Conservation (phyloP, 2,113 vertebrate genomes). For the Natator depressus region DNA sequence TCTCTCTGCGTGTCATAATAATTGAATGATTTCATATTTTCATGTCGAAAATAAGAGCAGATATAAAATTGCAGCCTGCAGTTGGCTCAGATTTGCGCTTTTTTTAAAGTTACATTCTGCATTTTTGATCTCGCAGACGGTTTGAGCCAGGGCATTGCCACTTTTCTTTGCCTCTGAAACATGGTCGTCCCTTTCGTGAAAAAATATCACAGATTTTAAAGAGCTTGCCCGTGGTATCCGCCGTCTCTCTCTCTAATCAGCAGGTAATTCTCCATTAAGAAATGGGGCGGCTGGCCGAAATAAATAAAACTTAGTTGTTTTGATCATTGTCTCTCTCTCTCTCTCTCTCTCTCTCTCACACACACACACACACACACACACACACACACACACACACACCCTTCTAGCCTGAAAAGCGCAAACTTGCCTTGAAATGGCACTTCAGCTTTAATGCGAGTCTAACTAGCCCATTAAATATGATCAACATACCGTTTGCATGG, state of each 20-base stretch:
- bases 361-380: no score
- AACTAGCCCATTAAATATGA: constrained; percentile 62
- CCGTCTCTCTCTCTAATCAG: not conserved
- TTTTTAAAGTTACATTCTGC: no score
- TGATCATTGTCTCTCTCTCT: not conserved
- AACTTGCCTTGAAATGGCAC: constrained; percentile 25
- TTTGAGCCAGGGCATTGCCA: not conserved
- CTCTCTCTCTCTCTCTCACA: not conserved
- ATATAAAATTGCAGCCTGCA: not conserved
- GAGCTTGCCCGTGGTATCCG: not conserved
- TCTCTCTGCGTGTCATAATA: not conserved
- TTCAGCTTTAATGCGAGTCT: not conserved
- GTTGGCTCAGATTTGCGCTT: not conserved
- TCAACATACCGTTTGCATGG: constrained; percentile 45
- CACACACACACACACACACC: no score
- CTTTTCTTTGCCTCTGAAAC: not conserved
- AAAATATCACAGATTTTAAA: not conserved
- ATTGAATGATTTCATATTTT: not conserved
- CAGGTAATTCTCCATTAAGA: not conserved
- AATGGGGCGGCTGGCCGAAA: not conserved
- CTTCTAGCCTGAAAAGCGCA: constrained; percentile 9
- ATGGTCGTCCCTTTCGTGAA: not conserved
- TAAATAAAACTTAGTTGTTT: not conserved
- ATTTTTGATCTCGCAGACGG: not conserved
- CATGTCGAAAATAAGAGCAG: not conserved